Evolutionary conservation across 2,888 invertebrate genomes (phyloP), one percentile per base, ranked within the genome.

Genomic region (Drosophila prostipennis): DNA sequence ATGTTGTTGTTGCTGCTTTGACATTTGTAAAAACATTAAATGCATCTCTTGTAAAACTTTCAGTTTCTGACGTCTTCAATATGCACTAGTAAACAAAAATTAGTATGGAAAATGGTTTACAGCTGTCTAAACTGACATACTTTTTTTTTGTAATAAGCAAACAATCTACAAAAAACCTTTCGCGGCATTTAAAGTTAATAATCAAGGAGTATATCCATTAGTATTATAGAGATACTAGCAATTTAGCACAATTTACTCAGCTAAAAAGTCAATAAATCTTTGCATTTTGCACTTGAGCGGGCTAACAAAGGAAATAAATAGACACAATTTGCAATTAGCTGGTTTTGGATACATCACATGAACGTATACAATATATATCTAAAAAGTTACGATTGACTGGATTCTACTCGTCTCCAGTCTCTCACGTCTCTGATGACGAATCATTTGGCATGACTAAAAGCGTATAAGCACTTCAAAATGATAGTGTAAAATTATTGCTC

Each of bases 271-370:
- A 52, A 54, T 64, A 57, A 55, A 48, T 49, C 36, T 63, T 64
- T 40, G 40, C 58, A 58, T 39, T 36, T 51, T 69, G 65, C 67
- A 72, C 72, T 72, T 72, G 57, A 42, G 45, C 39, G 16, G 29
- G 32, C 6, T 39, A 59, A 69, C 53, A 51, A 74, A 74, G 53
- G 51, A 72, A 51, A 46, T 55, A 54, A 52, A 73, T 39, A 72
- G 52, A 57, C 42, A 46, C 61, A 36, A 51, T 74, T 74, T 43
- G 73, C 67, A 84, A 78, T 84, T 84, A 84, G 72, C 81, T 42
- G 51, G 40, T 55, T 75, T 52, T 60, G 43, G 36, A 39, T 23
- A 59, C 53, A 61, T 34, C 60, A 23, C 51, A 70, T 48, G 46
- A 51, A 59, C 60, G 60, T 54, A 59, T 69, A 37, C 4, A 40